These are phyloP conservation scores for Drosophila nannoptera DNA, from an alignment of 1,140 invertebrate genomes.

Conservation along the genomic window DNA sequence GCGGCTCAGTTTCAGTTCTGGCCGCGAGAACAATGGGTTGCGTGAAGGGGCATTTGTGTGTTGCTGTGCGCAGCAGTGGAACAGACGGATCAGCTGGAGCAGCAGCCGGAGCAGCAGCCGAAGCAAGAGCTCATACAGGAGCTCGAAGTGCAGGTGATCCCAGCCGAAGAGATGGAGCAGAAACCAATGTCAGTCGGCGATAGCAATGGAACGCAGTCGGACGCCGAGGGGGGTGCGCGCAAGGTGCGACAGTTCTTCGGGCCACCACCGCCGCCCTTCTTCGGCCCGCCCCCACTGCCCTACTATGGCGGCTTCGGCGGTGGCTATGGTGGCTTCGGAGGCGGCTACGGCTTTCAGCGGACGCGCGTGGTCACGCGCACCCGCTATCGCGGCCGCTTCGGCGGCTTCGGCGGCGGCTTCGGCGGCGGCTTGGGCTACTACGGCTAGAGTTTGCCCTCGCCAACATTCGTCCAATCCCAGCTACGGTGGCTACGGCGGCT, in stretches of 20 bases:
- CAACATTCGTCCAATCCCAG: no score
- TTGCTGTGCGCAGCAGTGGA: slow-evolving; percentile 7
- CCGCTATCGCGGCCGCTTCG: slow-evolving; percentile 53
- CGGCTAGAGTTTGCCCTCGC: slow-evolving; percentile 39
- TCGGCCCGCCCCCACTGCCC: slow-evolving; percentile 41
- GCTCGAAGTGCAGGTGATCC: not conserved
- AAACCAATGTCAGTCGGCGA: not conserved
- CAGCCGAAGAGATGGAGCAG: not conserved
- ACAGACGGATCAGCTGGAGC: not conserved
- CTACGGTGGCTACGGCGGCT: slow-evolving; percentile 31
- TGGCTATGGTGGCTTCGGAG: slow-evolving; percentile 47
- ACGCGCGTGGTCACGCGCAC: slow-evolving; percentile 68
- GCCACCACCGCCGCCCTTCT: slow-evolving; percentile 59
- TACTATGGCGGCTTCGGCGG: slow-evolving; percentile 43
- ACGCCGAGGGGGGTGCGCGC: slow-evolving; percentile 37
- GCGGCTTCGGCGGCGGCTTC: slow-evolving; percentile 56
- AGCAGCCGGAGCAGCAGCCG: slow-evolving; percentile 5
- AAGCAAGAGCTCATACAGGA: not conserved
- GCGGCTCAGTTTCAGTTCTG: slow-evolving; percentile 34
- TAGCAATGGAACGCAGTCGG: not conserved
- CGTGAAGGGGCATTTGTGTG: slow-evolving; percentile 20
- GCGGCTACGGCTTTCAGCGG: slow-evolving; percentile 59
- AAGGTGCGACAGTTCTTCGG: slow-evolving; percentile 65
- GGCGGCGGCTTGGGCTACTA: slow-evolving; percentile 58
- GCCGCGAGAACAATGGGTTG: slow-evolving; percentile 46